phyloP scores from a whole-genome alignment of 1,140 invertebrate species.

The Pemphigus obesinymphae region DNA sequence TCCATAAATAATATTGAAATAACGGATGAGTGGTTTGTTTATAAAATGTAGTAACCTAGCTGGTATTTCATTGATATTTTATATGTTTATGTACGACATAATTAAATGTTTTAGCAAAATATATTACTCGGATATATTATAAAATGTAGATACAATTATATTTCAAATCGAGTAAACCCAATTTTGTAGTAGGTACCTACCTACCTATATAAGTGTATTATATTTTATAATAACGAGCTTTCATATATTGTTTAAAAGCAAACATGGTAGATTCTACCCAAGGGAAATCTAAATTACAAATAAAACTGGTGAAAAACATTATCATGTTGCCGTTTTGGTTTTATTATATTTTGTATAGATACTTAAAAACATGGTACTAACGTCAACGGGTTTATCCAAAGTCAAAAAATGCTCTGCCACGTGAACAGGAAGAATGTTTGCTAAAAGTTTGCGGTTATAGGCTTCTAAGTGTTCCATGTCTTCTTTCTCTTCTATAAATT shows the following conservation, averaged over 20 bases:
- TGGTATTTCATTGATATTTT: too few relatives aligned
- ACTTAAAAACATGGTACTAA: conserved; percentile 53
- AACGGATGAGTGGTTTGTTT: too few relatives aligned
- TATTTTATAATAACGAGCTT: not conserved
- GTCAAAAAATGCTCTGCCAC: conserved; percentile 90
- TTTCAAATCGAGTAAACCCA: too few relatives aligned
- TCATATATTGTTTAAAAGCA: not conserved
- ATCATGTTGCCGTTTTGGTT: not conserved
- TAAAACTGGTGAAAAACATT: not conserved
- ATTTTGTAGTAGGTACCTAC: not conserved
- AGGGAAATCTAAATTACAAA: not conserved
- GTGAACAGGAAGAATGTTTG: conserved; percentile 90
- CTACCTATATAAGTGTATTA: too few relatives aligned
- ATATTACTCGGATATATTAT: too few relatives aligned
- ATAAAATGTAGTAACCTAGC: too few relatives aligned
- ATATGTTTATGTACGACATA: too few relatives aligned
- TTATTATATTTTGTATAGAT: not conserved
- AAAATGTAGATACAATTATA: too few relatives aligned
- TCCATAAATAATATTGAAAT: too few relatives aligned
- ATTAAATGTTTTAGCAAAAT: too few relatives aligned
- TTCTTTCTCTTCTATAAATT: conserved; percentile 76
- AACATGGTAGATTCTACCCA: not conserved
- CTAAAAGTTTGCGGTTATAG: conserved; percentile 85
- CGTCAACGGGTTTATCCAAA: conserved; percentile 73
- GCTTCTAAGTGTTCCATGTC: conserved; percentile 92